Conservation (phyloP, 2,113 vertebrate species). For the Danionella cerebrum region DNA sequence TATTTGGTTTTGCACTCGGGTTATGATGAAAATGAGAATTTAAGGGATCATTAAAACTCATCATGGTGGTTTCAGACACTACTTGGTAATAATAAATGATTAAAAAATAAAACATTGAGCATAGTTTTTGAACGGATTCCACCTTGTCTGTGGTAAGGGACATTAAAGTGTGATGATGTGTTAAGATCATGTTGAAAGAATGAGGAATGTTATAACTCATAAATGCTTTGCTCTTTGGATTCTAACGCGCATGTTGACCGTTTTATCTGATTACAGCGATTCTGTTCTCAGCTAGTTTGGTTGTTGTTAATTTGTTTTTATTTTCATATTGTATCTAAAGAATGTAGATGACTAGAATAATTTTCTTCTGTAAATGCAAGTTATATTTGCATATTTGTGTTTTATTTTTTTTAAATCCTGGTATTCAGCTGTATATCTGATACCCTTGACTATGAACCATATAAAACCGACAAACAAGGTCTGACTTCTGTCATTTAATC, state of each 20-base stretch:
- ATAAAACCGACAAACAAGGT: constrained; percentile 59
- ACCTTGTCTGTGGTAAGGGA: too few relatives aligned
- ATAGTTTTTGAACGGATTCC: too few relatives aligned
- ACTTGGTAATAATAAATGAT: too few relatives aligned
- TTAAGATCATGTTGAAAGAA: too few relatives aligned
- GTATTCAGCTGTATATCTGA: constrained; percentile 67
- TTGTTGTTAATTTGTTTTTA: constrained; percentile 53
- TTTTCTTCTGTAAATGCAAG: constrained; percentile 58
- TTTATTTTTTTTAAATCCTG: constrained; percentile 48
- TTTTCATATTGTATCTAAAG: constrained; percentile 48
- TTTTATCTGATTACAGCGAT: background rate
- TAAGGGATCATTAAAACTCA: too few relatives aligned
- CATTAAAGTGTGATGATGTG: too few relatives aligned
- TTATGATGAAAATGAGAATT: too few relatives aligned
- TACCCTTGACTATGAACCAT: constrained; percentile 61
- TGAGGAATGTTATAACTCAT: too few relatives aligned
- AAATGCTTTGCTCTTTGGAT: constrained; percentile 11
- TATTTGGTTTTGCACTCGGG: constrained; percentile 42
- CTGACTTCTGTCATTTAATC: constrained; percentile 25
- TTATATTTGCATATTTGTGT: constrained; percentile 37
- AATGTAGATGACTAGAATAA: constrained; percentile 60
- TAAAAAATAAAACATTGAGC: too few relatives aligned
- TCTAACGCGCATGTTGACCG: background rate
- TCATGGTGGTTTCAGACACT: too few relatives aligned
- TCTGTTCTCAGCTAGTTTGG: background rate